A percentile compares a stretch with the other conserved stretches of the same genome.
Conservation (phyloP, 2,113 vertebrate species). For the Beaufortia kweichowensis region DNA sequence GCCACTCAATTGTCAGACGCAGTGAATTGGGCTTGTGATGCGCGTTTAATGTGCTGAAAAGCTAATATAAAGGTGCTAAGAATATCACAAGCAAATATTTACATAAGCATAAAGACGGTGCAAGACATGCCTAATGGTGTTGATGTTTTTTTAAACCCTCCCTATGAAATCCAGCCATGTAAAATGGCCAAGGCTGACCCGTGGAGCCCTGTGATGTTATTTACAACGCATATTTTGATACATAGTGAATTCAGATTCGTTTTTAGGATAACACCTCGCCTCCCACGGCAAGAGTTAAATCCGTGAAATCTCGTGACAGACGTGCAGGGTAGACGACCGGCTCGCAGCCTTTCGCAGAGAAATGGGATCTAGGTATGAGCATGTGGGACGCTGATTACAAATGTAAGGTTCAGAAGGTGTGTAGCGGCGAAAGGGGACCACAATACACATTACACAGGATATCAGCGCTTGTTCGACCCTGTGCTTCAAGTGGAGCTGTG, state of each 20-base stretch:
- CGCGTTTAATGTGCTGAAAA: conserved; percentile 41
- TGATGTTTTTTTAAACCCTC: conserved; percentile 56
- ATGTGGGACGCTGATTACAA: conserved; percentile 34
- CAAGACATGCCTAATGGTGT: conserved; percentile 61
- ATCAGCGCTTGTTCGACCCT: conserved; percentile 62
- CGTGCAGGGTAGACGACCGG: not conserved
- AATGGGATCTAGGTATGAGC: not conserved
- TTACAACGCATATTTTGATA: conserved; percentile 57
- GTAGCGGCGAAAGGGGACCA: conserved; percentile 32
- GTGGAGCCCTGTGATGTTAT: conserved; percentile 57
- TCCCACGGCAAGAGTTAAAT: conserved; percentile 58
- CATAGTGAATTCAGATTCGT: not conserved
- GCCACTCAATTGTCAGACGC: conserved; percentile 34
- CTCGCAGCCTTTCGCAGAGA: not conserved
- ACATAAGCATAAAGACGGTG: conserved; percentile 52
- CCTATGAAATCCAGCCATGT: conserved; percentile 55
- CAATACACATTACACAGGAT: conserved; percentile 62
- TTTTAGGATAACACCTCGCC: conserved; percentile 3
- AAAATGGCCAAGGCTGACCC: conserved; percentile 46
- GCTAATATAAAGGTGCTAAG: conserved; percentile 49
- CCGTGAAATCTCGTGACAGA: conserved; percentile 54
- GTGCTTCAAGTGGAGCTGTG: conserved; percentile 63
- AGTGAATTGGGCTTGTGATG: conserved; percentile 12
- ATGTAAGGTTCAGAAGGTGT: conserved; percentile 39
- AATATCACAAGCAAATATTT: conserved; percentile 60